Percentiles rank a stretch among this genome's conserved stretches.
These are phyloP conservation scores for Ashinkailepas kermadecensis DNA, from an alignment of 2,888 invertebrate species.

Conservation along the genomic window DNA sequence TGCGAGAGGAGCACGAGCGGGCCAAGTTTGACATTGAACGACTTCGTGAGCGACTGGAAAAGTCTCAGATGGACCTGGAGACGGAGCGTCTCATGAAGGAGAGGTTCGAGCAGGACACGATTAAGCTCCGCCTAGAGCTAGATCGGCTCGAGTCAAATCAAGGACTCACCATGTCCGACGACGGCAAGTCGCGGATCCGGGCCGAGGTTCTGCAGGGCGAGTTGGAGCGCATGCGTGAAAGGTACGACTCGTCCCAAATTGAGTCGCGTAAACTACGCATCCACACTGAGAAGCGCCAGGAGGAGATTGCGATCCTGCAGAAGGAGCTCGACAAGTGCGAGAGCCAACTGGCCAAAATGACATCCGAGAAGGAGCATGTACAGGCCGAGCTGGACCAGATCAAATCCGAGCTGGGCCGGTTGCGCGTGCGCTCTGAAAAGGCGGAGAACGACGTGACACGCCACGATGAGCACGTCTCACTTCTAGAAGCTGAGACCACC, in stretches of 20 bases:
- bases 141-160: slow-evolving; percentile 53
- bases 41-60: slow-evolving; percentile 51
- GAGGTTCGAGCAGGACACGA: slow-evolving; percentile 59
- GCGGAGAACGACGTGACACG: slow-evolving; percentile 48
- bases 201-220: slow-evolving; percentile 7
- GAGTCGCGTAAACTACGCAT: slow-evolving; percentile 32
- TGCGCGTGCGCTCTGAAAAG: slow-evolving; percentile 45
- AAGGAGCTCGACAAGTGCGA: slow-evolving; percentile 31
- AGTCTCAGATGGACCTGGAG: slow-evolving; percentile 69
- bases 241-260: slow-evolving; percentile 32
- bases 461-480: slow-evolving; percentile 36
- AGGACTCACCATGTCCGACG: slow-evolving; percentile 41
- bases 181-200: slow-evolving; percentile 5
- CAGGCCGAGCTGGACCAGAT: slow-evolving; percentile 23
- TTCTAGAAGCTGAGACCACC: slow-evolving; percentile 50
- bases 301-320: slow-evolving; percentile 31
- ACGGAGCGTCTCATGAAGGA: slow-evolving; percentile 50
- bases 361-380: slow-evolving; percentile 27
- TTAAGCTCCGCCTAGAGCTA: slow-evolving; percentile 59
- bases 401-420: slow-evolving; percentile 36
- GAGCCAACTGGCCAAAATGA: too few species aligned
- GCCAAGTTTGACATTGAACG: slow-evolving; percentile 34
- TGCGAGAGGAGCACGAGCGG: slow-evolving; percentile 56
- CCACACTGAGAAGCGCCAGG: slow-evolving; percentile 30
- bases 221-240: slow-evolving; percentile 31